phyloP scores from a whole-genome alignment of 2,797 vertebrate species.

The Arctocebus calabarensis region DNA sequence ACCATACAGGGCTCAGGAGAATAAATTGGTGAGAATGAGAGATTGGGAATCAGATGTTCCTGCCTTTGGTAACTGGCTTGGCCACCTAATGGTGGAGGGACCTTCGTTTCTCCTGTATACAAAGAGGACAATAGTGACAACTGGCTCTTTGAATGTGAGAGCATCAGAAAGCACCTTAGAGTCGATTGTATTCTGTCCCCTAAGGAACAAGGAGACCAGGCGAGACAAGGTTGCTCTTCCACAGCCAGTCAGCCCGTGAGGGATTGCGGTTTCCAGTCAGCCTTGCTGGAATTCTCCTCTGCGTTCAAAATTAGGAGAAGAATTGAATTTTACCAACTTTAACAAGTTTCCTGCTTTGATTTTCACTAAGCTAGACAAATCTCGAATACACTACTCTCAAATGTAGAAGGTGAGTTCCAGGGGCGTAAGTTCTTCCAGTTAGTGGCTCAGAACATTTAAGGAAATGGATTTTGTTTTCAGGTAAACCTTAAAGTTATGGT shows the following conservation, averaged over 20 bases:
- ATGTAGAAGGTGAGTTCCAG: background rate
- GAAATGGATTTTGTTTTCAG: constrained; percentile 40
- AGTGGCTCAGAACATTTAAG: background rate
- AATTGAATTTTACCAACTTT: background rate
- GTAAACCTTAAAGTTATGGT: background rate
- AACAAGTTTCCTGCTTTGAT: background rate
- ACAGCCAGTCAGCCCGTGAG: background rate
- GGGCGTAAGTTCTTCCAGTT: background rate
- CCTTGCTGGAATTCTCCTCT: background rate
- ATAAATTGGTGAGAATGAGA: background rate
- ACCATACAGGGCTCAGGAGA: no score
- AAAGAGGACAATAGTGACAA: background rate
- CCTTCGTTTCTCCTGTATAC: background rate
- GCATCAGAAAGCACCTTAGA: background rate
- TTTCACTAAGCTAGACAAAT: background rate
- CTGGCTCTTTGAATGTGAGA: background rate
- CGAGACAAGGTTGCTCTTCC: background rate
- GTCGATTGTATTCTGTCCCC: background rate
- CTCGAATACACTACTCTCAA: constrained; percentile 17
- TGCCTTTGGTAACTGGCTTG: background rate
- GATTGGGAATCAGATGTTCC: background rate
- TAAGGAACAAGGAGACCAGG: background rate
- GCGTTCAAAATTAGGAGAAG: background rate
- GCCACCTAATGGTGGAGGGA: background rate
- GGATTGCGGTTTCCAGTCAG: background rate